Conservation (phyloP, 2,888 invertebrate genomes). For the Pristionchus exspectatus region DNA sequence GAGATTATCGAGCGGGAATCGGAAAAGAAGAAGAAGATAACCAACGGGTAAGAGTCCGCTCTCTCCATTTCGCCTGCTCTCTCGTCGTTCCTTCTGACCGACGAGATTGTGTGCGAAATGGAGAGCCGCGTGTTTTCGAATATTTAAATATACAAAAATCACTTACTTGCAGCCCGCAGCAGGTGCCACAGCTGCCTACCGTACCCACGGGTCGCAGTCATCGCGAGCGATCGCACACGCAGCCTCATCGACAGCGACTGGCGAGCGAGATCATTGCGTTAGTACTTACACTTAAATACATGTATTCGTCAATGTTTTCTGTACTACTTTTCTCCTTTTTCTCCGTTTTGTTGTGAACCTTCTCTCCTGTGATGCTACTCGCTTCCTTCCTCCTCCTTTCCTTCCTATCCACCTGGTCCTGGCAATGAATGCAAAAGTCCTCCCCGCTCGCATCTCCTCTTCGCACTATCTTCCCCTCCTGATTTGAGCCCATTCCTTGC, state of each 20-base stretch:
- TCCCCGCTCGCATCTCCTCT: not conserved
- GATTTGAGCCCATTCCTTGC: not conserved
- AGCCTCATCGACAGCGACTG: constrained; percentile 27
- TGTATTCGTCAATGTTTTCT: not conserved
- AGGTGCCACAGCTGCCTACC: not conserved
- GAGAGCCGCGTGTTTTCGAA: too few species aligned
- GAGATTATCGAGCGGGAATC: constrained; percentile 64
- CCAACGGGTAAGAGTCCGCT: constrained; percentile 37
- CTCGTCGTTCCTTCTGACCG: too few species aligned
- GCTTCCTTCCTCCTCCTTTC: not conserved
- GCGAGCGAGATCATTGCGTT: not conserved
- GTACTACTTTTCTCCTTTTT: not conserved
- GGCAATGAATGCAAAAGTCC: not conserved
- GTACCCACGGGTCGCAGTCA: not conserved
- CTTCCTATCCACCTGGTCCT: not conserved
- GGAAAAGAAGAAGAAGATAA: constrained; percentile 58
- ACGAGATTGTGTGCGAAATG: not conserved
- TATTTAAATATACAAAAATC: not conserved
- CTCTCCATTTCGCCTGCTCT: too few species aligned
- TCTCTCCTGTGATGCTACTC: not conserved
- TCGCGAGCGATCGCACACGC: constrained; percentile 45
- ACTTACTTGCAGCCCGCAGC: not conserved
- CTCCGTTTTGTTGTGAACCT: not conserved
- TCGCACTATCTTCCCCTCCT: not conserved
- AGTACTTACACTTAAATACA: not conserved